Conservation (phyloP, 2,113 vertebrate species). For the Semnornis frantzii region DNA sequence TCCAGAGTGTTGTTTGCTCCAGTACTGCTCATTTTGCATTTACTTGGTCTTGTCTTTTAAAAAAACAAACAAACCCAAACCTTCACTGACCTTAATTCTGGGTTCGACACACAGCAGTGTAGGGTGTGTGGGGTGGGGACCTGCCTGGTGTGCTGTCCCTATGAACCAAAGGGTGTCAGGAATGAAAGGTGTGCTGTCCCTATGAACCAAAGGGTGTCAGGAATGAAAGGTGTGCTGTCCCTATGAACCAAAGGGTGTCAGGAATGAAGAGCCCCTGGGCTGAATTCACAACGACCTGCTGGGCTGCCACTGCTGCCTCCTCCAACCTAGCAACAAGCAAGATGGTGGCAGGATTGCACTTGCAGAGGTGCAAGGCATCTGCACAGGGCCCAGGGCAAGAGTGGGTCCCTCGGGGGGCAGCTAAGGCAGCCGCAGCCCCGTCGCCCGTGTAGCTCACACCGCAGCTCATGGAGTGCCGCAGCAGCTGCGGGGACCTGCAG, state of each 20-base stretch:
- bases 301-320: not conserved
- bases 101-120: not conserved
- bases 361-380: not conserved
- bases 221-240: no score
- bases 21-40: not conserved
- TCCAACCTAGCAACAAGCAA: accelerated
- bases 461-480: accelerated
- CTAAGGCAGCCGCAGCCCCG: not conserved
- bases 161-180: accelerated
- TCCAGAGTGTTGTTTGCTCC: not conserved
- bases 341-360: not conserved
- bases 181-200: not conserved
- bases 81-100: not conserved
- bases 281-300: not conserved
- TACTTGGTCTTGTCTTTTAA: not conserved
- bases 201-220: not conserved
- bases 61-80: no score
- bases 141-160: no score
- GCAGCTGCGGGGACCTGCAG: accelerated
- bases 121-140: not conserved
- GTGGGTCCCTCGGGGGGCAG: not conserved
- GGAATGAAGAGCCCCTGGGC: accelerated
- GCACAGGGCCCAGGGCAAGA: not conserved
- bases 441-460: accelerated
- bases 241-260: not conserved